phyloP scores from a whole-genome alignment of 2,888 invertebrate genomes.

The Phaedon cochleariae region DNA sequence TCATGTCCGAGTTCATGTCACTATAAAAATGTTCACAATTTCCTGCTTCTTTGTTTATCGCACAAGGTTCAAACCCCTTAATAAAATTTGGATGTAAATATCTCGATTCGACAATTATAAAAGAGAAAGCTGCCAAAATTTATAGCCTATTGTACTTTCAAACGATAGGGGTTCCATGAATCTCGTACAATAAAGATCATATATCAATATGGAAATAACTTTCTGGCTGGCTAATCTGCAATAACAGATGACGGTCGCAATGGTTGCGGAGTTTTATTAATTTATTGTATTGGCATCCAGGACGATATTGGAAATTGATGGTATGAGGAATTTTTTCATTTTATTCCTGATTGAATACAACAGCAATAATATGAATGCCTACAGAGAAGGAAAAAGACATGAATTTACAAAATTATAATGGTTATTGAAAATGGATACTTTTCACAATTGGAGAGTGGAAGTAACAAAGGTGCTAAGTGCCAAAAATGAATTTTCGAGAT shows the following conservation, averaged over 20 bases:
- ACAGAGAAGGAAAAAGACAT: too few relatives aligned
- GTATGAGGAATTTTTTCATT: too few relatives aligned
- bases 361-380: too few relatives aligned
- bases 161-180: constrained; percentile 15
- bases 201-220: not conserved
- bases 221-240: not conserved
- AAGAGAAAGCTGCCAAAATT: constrained; percentile 55
- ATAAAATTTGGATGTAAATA: constrained; percentile 38
- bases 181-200: constrained; percentile 9
- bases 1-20: too few relatives aligned
- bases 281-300: constrained; percentile 37
- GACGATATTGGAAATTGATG: not conserved
- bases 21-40: too few relatives aligned
- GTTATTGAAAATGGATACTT: too few relatives aligned
- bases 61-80: constrained; percentile 29
- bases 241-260: not conserved
- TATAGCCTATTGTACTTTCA: constrained; percentile 43
- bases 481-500: too few relatives aligned
- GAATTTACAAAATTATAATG: too few relatives aligned
- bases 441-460: too few relatives aligned
- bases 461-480: too few relatives aligned
- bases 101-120: constrained; percentile 51
- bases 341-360: too few relatives aligned
- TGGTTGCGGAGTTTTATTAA: not conserved
- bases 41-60: not conserved